Base-by-base conservation (phyloP, 2,113 vertebrate species). In the Siphamia tubifer region DNA sequence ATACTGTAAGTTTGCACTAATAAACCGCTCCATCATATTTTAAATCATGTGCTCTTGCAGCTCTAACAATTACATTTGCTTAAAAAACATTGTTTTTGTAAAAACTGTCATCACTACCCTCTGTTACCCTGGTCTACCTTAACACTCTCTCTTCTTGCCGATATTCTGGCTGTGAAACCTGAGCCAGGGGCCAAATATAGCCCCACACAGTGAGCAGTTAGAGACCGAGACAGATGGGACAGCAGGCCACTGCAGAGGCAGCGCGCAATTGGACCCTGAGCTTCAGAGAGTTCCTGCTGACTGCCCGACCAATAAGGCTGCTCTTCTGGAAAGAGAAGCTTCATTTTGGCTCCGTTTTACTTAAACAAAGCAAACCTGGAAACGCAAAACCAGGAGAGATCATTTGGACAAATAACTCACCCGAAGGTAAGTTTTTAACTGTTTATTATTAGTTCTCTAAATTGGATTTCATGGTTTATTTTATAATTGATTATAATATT, bases 101-200 rank as follows among this genome's bases (percentile, higher is more conserved):
- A 67, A 47, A 65, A 65, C 73, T 67, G 54, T 68, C 74, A 51
- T 21, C 3, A 3, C 49, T 57, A 15, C 78, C 82, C 68, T 75
- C 68, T 85, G 65, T 85, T 79, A 47, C 65, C 53, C 67, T 42
- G 61, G 68, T 54, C 56, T 68, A 77, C 82, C 67, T 75, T 60
- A 75, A 62, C 70, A 85, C 72, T 69, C 84, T 74, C 75, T 86
- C 92, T 88, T 91, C 93, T 91, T 91, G 92, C 91, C 83, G 87
- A 68, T 21, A 82, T 90, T 81, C 92, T 89, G 86, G 90, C 90
- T 73, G 85, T 96, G 98, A 94, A 98, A 98, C 94, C 91, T 93
- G 96, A 99, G 94, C 94, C 93, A 84, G 91, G 90, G 92, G 83
- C 95, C 96, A 98, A 98, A 98, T 96, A 96, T 98, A 98, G 95